Percentiles rank a stretch among this genome's conserved stretches.
Conservation (phyloP, 2,113 vertebrate species). For the Gobius niger region DNA sequence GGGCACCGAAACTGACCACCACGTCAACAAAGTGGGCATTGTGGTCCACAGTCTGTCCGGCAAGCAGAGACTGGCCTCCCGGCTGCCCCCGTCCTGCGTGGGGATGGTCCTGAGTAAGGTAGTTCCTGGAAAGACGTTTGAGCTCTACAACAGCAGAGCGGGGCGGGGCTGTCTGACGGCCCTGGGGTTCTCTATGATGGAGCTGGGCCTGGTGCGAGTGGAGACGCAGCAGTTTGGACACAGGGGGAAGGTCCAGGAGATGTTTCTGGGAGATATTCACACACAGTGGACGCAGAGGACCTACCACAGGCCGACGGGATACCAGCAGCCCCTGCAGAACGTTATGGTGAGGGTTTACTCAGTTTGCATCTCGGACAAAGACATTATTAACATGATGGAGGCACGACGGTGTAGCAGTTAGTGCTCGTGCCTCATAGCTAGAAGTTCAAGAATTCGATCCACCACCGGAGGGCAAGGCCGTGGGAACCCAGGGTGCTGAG, state of each 20-base stretch:
- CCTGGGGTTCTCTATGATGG: slow-evolving; percentile 87
- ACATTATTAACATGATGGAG: too few relatives aligned
- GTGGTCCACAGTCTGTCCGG: slow-evolving; percentile 82
- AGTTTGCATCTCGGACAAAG: too few relatives aligned
- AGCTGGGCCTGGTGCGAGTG: slow-evolving; percentile 83
- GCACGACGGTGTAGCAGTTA: too few relatives aligned
- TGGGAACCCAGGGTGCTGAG: too few relatives aligned
- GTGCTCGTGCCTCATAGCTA: too few relatives aligned
- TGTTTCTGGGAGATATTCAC: slow-evolving; percentile 88
- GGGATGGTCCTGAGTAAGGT: slow-evolving; percentile 62
- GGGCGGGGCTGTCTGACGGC: slow-evolving; percentile 75
- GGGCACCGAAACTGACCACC: slow-evolving; percentile 85
- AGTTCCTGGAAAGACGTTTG: slow-evolving; percentile 74
- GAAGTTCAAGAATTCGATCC: too few relatives aligned
- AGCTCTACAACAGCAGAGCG: slow-evolving; percentile 79
- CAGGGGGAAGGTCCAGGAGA: slow-evolving; percentile 79
- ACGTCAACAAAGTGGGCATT: slow-evolving; percentile 85
- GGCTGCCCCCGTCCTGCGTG: slow-evolving; percentile 75
- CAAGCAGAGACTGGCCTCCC: slow-evolving; percentile 68
- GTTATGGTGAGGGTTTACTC: slow-evolving; percentile 79
- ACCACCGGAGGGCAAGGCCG: too few relatives aligned
- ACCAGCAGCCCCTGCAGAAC: slow-evolving; percentile 86
- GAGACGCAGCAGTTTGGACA: slow-evolving; percentile 76
- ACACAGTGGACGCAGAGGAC: slow-evolving; percentile 82
- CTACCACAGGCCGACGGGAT: slow-evolving; percentile 85